Conservation (phyloP, 2,797 vertebrate species). For the Streptopelia turtur region DNA sequence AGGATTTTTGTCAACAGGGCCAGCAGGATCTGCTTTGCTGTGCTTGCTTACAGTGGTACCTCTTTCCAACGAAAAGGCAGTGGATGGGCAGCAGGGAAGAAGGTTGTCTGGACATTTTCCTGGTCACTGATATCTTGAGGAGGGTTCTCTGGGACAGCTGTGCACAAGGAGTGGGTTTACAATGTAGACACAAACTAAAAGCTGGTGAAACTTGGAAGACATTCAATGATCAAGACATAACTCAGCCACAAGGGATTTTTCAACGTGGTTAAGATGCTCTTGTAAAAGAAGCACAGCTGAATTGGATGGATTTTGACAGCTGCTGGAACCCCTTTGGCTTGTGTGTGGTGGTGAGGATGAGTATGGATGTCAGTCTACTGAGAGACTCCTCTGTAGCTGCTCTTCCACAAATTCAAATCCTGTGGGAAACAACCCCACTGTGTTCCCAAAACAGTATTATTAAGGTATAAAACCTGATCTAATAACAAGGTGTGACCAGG, state of each 20-base stretch:
- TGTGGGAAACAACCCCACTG: background rate
- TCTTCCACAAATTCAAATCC: background rate
- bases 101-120: background rate
- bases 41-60: background rate
- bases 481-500: background rate
- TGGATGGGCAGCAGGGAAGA: background rate
- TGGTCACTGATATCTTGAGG: background rate
- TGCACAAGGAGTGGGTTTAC: background rate
- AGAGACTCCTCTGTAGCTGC: background rate
- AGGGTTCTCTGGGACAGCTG: background rate
- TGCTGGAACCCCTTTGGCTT: background rate
- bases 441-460: background rate
- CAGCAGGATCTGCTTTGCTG: background rate
- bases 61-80: background rate
- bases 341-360: background rate
- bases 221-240: background rate
- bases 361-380: too few species aligned
- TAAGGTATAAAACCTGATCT: background rate
- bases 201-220: background rate
- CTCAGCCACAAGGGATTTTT: background rate
- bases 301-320: background rate
- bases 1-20: background rate
- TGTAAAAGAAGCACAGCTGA: background rate
- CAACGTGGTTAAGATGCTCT: too few species aligned
- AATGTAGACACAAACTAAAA: background rate